Evolutionary conservation across 2,888 invertebrate genomes (phyloP), one percentile per base, ranked within the genome.

Genomic region (Eucera pruinosa): DNA sequence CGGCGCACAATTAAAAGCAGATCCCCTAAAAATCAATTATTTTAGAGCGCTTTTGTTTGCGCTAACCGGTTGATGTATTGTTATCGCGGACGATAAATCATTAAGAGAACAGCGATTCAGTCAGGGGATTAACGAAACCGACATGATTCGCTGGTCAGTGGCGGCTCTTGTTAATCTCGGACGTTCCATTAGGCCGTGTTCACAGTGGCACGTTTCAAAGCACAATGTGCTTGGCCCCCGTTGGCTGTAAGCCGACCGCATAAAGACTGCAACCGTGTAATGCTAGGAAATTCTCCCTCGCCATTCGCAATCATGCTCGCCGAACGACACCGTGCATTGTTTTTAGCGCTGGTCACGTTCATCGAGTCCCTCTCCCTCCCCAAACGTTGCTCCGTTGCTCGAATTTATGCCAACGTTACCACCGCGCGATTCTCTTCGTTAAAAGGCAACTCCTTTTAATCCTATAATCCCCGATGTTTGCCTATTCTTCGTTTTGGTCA

Each of bases 131-230:
- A 64, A 72, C 64, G 58, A 68, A 72, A 73, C 66, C 48, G 18
- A 65, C 58, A n/a, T 20, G 78, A 61, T 68, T 68, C 67, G 55
- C 18, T 47, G 48, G 58, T 18, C 23, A 7, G 62, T 55, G n/a
- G 52, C 36, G 36, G 48, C n/a, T 52, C 61, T 52, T 36, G 77
- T 82, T 81, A 75, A 81, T 81, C 75, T 72, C 71, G 71, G 54
- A 65, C 50, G 71, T 75, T 81, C 78, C 78, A 81, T 82, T 81
- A 74, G 74, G 71, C 47, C 54, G 58, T 71, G 78, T 71, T 67
- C 78, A 67, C 71, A 66, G 77, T 41, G 77, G 76, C 60, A 18
- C 33, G 64, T 69, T 62, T 23, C 65, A 27, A 41, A 54, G 45
- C 47, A 62, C 61, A 41, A 41, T 64, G 75, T 45, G 57, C 48